Evolutionary conservation across 2,797 vertebrate genomes (phyloP), one percentile per base, ranked within the genome.

Genomic region (Amblyraja radiata): DNA sequence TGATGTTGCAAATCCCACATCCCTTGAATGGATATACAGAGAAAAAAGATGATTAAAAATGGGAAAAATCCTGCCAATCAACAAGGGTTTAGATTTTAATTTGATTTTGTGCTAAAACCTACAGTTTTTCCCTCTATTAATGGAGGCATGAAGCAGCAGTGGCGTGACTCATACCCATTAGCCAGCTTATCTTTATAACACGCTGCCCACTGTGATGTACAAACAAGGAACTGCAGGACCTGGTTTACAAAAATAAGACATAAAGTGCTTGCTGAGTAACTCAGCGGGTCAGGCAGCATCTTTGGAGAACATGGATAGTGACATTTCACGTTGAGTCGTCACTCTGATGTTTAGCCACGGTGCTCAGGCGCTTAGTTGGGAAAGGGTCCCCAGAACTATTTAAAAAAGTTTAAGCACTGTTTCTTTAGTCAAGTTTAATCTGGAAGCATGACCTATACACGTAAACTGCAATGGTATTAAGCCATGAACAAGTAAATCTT

Each of bases 401-500:
- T 78, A 0, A 18, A 25, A 36, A 68, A 68, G 9, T 32, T 78
- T 6, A 36, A 68, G 32, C 36, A 65, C 16, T 32, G 16, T 84
- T 88, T 68, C n/a, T 88, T 68, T 88, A 88, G 61, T 10, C 58
- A 58, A 88, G 61, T 88, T 68, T 65, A 68, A 88, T 16, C n/a
- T 36, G 18, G 21, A 18, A 36, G 36, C 28, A 10, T 18, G 21
- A 18, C 32, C 36, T 88, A 88, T 9, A 65, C 6, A 65, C 32
- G 21, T 68, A 8, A 5, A 2, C 8, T 21, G 61, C 36, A 14
- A 32, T 28, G n/a, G 16, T 21, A 18, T 63, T 65, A 68, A 18
- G n/a, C 63, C 18, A n/a, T 0, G 23, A 88, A 28, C n/a, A 63
- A 32, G n/a, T 88, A 63, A 88, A 88, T 36, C n/a, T 8, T 10